A percentile compares a stretch with the other conserved stretches of the same genome.
phyloP scores from a whole-genome alignment of 35 echinoderm and acorn worm genomes.

The Heliocidaris tuberculata region DNA sequence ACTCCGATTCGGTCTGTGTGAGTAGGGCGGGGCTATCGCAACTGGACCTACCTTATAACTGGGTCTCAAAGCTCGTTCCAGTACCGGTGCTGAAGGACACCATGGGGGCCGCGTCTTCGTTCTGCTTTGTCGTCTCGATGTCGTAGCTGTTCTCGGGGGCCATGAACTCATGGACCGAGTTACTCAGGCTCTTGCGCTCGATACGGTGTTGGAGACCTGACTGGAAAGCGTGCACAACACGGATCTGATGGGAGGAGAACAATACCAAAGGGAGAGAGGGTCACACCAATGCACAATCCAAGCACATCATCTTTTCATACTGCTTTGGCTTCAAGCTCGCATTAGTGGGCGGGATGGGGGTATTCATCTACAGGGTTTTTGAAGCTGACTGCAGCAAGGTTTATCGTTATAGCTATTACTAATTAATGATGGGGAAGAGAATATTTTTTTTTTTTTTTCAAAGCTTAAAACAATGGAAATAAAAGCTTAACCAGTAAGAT shows the following conservation, averaged over 20 bases:
- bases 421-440: not conserved
- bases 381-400: not conserved
- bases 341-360: not conserved
- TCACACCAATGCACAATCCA: slow-evolving; percentile 13
- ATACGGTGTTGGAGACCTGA: slow-evolving; percentile 85
- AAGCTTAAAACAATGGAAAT: not conserved
- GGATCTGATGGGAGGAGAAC: slow-evolving; percentile 70
- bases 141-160: slow-evolving; percentile 82
- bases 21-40: slow-evolving; percentile 6
- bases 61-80: slow-evolving; percentile 46
- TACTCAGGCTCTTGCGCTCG: slow-evolving; percentile 94
- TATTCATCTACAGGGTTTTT: slow-evolving; percentile 3
- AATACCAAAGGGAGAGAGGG: slow-evolving; percentile 11
- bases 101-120: slow-evolving; percentile 87
- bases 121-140: slow-evolving; percentile 84
- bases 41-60: slow-evolving; percentile 36
- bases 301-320: not conserved
- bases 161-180: slow-evolving; percentile 99
- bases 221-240: slow-evolving; percentile 98
- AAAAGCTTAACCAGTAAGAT: not conserved
- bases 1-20: slow-evolving; percentile 7
- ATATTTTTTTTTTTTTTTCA: not conserved
- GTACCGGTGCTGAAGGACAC: slow-evolving; percentile 64
- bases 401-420: not conserved
- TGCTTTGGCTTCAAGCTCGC: not conserved